Percentiles rank a stretch among this genome's conserved stretches.
phyloP scores from a whole-genome alignment of 2,113 vertebrate genomes.

The Pogona vitticeps region DNA sequence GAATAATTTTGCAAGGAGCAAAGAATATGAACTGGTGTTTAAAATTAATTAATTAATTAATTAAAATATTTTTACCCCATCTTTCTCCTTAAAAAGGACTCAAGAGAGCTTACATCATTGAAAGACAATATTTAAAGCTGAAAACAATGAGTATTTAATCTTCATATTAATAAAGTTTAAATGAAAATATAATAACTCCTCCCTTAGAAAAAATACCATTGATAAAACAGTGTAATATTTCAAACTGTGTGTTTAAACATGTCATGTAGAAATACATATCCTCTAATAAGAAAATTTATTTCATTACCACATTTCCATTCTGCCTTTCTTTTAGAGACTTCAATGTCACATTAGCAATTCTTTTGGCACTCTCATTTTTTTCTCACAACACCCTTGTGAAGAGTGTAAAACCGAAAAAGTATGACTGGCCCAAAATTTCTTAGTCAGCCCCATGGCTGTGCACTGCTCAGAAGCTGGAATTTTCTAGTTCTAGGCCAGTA shows the following conservation, averaged over 20 bases:
- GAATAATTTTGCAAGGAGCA: neutral
- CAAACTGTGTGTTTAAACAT: slow-evolving; percentile 50
- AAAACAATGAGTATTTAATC: neutral
- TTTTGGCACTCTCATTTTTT: neutral
- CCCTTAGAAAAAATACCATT: slow-evolving; percentile 29
- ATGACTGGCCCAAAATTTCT: neutral
- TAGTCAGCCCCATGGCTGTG: neutral
- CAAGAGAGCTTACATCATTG: too few species aligned
- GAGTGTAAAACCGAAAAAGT: neutral
- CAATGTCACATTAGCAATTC: neutral
- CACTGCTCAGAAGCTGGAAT: neutral
- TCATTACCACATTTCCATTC: neutral
- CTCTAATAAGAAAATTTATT: slow-evolving; percentile 49
- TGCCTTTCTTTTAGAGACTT: neutral
- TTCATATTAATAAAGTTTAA: slow-evolving; percentile 3
- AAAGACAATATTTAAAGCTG: too few species aligned
- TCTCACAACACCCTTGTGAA: neutral
- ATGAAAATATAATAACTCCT: neutral
- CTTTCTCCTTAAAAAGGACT: too few species aligned
- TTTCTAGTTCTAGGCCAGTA: neutral
- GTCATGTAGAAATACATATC: slow-evolving; percentile 52
- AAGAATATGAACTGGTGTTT: neutral
- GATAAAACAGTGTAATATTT: slow-evolving; percentile 20
- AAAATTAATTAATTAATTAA: neutral
- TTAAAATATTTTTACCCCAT: too few species aligned